Evolutionary conservation across 2,888 invertebrate species (phyloP), one percentile per base, ranked within the genome.

Genomic region (Lordiphosa andalusiaca): DNA sequence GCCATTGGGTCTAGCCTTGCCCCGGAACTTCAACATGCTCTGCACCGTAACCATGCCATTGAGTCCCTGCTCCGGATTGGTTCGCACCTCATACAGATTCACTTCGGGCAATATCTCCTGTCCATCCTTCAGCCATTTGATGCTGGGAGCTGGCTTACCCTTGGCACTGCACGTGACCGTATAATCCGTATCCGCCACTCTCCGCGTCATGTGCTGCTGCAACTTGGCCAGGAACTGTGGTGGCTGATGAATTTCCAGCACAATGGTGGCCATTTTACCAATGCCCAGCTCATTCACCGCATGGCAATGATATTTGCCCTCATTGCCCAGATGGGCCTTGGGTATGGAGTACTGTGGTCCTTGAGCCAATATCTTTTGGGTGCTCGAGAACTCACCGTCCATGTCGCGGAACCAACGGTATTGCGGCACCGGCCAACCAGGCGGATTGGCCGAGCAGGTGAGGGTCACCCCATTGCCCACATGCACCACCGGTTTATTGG

Each of bases 371-470:
- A 95, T 94, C 40, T 92, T 92, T 72, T 93, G 93, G 4, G 92
- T 91, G 12, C 90, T 89, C 0, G 89, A 86, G 68, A 88, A 87
- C 6, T 93, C 92, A 4, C 92, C 92, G 2, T 91, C 91, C 62
- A 93, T 93, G 81, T 95, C 95, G 53, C 94, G 92, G 92, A 95
- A 96, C 97, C 97, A 97, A 56, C 95, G 92, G 89, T 94, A 97
- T 85, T 95, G 94, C 0, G 97, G 96, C 21, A 94, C 94, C 0
- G 97, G 97, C 94, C 96, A 97, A n/a, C 97, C 97, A 0, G 96
- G 95, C 0, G 97, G 97, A 69, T 93, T 94, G 0, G 97, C 96
- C 38, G 93, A 93, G 86, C 97, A 97, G 0, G 95, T 95, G 10
- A 96, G 91, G 2, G 95, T 96, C 1, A 95, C 95, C 0, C 94